phyloP scores from a whole-genome alignment of 2,797 vertebrate genomes.

The Arremon aurantiirostris region DNA sequence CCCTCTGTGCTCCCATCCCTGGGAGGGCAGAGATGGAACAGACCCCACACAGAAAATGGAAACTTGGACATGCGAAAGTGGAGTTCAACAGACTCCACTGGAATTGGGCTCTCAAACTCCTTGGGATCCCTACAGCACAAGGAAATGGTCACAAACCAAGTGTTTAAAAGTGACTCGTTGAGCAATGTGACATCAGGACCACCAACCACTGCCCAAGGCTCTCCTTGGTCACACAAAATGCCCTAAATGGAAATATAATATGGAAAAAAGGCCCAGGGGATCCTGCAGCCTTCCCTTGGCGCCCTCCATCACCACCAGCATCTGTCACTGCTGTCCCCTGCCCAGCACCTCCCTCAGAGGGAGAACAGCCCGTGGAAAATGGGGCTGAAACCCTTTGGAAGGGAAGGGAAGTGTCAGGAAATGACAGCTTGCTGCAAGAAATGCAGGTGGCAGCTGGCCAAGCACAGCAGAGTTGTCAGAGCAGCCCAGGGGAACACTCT shows the following conservation, averaged over 20 bases:
- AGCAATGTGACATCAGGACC: background rate
- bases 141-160: background rate
- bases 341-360: background rate
- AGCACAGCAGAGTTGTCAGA: conserved; percentile 15
- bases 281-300: background rate
- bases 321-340: background rate
- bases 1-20: fast-evolving
- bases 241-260: background rate
- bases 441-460: conserved; percentile 28
- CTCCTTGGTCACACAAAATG: background rate
- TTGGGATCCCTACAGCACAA: background rate
- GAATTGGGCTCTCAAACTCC: background rate
- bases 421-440: conserved; percentile 3
- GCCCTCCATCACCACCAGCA: background rate
- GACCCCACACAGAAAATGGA: background rate
- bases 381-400: background rate
- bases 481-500: background rate
- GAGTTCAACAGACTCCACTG: background rate
- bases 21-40: background rate
- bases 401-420: background rate
- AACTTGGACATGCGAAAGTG: background rate
- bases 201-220: background rate
- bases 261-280: background rate
- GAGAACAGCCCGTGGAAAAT: background rate
- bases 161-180: fast-evolving